These are phyloP conservation scores for Rattus rattus DNA, from an alignment of 2,113 vertebrate species.

Conservation along the genomic window DNA sequence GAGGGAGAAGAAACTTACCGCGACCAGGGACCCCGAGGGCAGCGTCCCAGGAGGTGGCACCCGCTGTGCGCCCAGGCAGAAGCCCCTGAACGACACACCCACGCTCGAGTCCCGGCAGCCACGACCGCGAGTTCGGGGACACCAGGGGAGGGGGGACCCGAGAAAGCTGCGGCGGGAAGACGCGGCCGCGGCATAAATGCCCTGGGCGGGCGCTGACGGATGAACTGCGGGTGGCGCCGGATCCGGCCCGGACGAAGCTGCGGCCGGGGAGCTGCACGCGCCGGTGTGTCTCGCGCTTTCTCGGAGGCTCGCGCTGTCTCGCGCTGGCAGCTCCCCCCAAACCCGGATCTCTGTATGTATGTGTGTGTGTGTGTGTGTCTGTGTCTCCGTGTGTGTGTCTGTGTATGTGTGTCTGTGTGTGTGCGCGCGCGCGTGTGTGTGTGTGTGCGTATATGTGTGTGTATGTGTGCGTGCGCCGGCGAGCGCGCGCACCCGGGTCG, in stretches of 20 bases:
- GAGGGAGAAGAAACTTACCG: conserved; percentile 81
- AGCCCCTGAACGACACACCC: conserved; percentile 55
- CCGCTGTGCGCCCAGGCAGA: conserved; percentile 43
- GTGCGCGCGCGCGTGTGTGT: background rate
- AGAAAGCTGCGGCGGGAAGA: conserved; percentile 18
- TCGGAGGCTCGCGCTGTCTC: conserved; percentile 82
- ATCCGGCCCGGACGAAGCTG: conserved; percentile 48
- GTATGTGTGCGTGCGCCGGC: conserved; percentile 66
- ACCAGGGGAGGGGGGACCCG: background rate
- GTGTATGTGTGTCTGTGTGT: background rate
- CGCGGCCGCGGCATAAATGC: conserved; percentile 66
- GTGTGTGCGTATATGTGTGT: background rate
- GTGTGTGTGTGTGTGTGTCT: background rate
- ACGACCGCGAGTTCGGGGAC: conserved; percentile 38
- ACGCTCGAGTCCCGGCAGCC: conserved; percentile 66
- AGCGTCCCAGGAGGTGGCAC: conserved; percentile 78
- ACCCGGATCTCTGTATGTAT: conserved; percentile 56
- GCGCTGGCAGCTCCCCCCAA: conserved; percentile 77
- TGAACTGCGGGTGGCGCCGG: conserved; percentile 51
- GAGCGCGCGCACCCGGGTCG: conserved; percentile 60
- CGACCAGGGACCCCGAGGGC: conserved; percentile 59
- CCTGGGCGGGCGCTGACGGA: conserved; percentile 68
- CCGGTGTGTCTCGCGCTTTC: conserved; percentile 87
- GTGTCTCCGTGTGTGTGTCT: background rate
- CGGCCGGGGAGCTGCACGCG: conserved; percentile 82